These are phyloP conservation scores for Sphenodon punctatus DNA, from an alignment of 2,797 vertebrate genomes.

Conservation along the genomic window DNA sequence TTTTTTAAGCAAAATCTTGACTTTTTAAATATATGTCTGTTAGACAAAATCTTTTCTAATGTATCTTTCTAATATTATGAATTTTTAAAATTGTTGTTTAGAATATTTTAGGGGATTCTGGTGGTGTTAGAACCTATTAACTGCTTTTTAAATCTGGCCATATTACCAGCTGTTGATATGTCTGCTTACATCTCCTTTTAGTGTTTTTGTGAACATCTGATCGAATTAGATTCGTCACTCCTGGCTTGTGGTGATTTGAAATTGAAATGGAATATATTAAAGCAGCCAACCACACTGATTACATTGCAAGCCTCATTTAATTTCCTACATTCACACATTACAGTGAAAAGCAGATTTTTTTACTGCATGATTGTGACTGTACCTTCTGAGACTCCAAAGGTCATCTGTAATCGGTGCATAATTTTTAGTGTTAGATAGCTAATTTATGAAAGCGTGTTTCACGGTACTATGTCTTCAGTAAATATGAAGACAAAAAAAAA, in stretches of 20 bases:
- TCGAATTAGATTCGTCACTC: constrained; percentile 78
- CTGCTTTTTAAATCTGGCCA: constrained; percentile 59
- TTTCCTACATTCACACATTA: constrained; percentile 78
- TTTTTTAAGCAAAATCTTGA: constrained; percentile 34
- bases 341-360: constrained; percentile 63
- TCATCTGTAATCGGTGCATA: constrained; percentile 74
- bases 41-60: constrained; percentile 1
- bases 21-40: constrained; percentile 26
- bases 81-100: not conserved
- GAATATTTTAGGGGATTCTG: constrained; percentile 43
- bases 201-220: constrained; percentile 74
- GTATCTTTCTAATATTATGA: constrained; percentile 14
- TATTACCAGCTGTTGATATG: constrained; percentile 55
- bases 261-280: constrained; percentile 83
- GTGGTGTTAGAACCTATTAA: constrained; percentile 54
- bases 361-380: constrained; percentile 75
- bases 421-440: constrained; percentile 77
- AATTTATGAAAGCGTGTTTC: constrained; percentile 68
- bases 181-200: constrained; percentile 63
- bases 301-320: constrained; percentile 83
- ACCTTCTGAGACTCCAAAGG: constrained; percentile 75
- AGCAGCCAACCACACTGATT: constrained; percentile 81
- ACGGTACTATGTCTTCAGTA: constrained; percentile 16
- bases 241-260: constrained; percentile 79
- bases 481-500: constrained; percentile 43